Evolutionary conservation across 1,140 invertebrate genomes (phyloP).

Genomic region (Drosophila cardini): DNA sequence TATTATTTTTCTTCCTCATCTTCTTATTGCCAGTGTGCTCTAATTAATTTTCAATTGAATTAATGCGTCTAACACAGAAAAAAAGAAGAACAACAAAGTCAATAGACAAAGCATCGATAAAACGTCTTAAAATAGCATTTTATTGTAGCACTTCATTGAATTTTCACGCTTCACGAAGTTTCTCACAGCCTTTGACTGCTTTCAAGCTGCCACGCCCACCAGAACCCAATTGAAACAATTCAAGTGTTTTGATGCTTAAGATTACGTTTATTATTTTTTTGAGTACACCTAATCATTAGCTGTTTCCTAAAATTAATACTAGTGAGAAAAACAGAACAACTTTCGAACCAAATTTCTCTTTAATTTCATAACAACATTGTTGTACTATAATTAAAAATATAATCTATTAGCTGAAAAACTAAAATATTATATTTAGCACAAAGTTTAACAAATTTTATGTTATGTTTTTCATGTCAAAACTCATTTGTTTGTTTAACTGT

Average conservation of each 20-base stretch:
- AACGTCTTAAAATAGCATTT: constrained; percentile 18
- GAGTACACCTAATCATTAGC: background rate
- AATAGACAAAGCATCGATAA: background rate
- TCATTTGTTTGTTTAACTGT: too few relatives aligned
- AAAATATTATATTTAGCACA: too few relatives aligned
- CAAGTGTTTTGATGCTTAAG: background rate
- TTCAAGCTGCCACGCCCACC: background rate
- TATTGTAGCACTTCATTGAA: constrained; percentile 27
- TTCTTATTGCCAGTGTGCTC: constrained; percentile 25
- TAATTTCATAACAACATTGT: too few relatives aligned
- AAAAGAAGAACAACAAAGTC: constrained; percentile 13
- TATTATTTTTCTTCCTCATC: background rate
- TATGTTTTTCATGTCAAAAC: too few relatives aligned
- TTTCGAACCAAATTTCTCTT: too few relatives aligned
- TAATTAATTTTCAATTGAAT: constrained; percentile 74
- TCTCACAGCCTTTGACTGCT: background rate
- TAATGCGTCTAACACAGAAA: constrained; percentile 42
- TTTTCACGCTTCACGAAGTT: constrained; percentile 17
- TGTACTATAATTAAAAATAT: too few relatives aligned
- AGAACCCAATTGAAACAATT: background rate
- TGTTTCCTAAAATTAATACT: background rate
- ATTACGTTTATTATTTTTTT: background rate
- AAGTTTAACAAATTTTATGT: too few relatives aligned
- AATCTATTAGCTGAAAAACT: too few relatives aligned
- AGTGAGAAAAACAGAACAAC: too few relatives aligned